These are phyloP conservation scores for Apogon talboti DNA, from an alignment of 2,797 vertebrate genomes.

Conservation along the genomic window DNA sequence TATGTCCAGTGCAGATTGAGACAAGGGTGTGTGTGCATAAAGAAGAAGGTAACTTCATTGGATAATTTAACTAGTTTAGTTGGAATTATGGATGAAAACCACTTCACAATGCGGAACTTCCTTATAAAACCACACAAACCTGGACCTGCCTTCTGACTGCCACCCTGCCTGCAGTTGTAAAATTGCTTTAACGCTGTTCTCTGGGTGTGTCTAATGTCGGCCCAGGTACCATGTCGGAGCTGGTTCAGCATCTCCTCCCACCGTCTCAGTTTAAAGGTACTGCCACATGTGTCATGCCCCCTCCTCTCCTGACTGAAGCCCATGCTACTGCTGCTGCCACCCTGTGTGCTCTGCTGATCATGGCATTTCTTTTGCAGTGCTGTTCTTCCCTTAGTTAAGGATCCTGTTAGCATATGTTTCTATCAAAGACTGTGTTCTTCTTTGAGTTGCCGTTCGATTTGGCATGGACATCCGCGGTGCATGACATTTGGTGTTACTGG, in stretches of 20 bases:
- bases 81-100: no score
- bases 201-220: constrained; percentile 76
- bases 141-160: not conserved
- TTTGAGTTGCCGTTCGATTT: constrained; percentile 25
- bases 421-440: not conserved
- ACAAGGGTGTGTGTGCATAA: no score
- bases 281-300: constrained; percentile 42
- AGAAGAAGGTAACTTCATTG: no score
- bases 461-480: constrained; percentile 43
- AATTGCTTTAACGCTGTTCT: constrained; percentile 36
- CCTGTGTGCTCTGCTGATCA: constrained; percentile 36
- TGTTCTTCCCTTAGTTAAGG: constrained; percentile 16
- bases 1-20: no score
- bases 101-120: no score
- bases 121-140: no score
- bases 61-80: no score
- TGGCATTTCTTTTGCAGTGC: constrained; percentile 27
- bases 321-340: constrained; percentile 25
- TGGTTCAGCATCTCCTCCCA: constrained; percentile 88
- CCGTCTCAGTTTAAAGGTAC: constrained; percentile 89
- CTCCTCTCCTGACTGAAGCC: constrained; percentile 21
- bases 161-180: not conserved
- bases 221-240: constrained; percentile 88
- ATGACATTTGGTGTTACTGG: constrained; percentile 19
- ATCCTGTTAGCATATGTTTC: constrained; percentile 2